phyloP scores from a whole-genome alignment of 2,888 invertebrate genomes.

The Brachycybe producta region DNA sequence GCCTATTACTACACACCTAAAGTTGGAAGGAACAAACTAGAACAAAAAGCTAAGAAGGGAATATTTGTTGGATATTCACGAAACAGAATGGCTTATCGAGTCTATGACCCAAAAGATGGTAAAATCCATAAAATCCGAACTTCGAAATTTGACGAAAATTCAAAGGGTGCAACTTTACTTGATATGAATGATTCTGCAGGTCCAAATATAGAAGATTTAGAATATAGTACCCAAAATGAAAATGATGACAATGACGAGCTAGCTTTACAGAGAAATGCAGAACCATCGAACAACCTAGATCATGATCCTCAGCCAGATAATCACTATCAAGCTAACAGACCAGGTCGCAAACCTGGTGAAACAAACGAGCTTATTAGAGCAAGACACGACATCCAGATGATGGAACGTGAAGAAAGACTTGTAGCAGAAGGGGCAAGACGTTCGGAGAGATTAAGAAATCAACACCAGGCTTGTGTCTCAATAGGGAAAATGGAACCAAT shows the following conservation, averaged over 20 bases:
- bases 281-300: not conserved
- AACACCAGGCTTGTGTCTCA: no score
- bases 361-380: not conserved
- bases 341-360: no score
- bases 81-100: not conserved
- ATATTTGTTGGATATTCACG: no score
- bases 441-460: no score
- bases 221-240: not conserved
- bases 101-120: not conserved
- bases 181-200: not conserved
- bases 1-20: no score
- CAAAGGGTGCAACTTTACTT: not conserved
- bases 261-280: no score
- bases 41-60: not conserved
- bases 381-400: not conserved
- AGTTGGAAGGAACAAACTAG: not conserved
- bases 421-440: not conserved
- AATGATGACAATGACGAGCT: not conserved
- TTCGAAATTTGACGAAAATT: not conserved
- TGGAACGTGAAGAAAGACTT: not conserved
- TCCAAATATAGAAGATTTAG: not conserved
- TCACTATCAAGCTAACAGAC: no score
- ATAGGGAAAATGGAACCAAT: no score
- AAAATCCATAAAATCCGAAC: not conserved
- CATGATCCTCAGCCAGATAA: no score